These are phyloP conservation scores for Leguminivora glycinivorella DNA, from an alignment of 1,140 invertebrate genomes.

Conservation along the genomic window DNA sequence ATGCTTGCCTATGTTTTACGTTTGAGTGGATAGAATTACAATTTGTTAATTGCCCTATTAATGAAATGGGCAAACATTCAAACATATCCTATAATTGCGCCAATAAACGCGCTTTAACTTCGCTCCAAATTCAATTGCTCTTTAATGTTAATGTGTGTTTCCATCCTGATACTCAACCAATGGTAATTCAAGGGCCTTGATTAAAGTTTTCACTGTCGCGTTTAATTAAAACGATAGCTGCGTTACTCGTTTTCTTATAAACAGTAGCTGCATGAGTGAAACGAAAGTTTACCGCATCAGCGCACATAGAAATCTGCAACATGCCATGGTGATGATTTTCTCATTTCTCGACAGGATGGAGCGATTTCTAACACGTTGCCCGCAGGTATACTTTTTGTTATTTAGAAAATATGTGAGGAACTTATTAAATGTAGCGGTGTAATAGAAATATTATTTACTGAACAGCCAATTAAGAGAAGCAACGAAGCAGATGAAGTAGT, in stretches of 20 bases:
- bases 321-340: conserved; percentile 25
- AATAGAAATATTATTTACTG: background rate
- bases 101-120: background rate
- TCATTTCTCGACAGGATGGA: conserved; percentile 29
- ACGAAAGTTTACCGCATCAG: conserved; percentile 49
- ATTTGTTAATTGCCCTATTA: background rate
- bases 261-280: conserved; percentile 41
- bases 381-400: background rate
- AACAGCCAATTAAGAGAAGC: background rate
- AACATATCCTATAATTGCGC: background rate
- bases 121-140: background rate
- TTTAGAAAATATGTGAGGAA: background rate
- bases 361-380: conserved; percentile 28
- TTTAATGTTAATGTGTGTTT: background rate
- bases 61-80: background rate
- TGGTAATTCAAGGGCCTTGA: background rate
- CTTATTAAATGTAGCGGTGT: background rate
- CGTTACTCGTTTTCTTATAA: conserved; percentile 13
- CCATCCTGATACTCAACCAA: background rate
- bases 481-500: background rate
- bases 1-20: background rate
- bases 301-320: conserved; percentile 43
- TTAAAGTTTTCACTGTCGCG: conserved; percentile 22
- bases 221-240: conserved; percentile 14
- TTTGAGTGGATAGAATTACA: background rate